Percentiles rank a stretch among this genome's conserved stretches.
Conservation (phyloP, 2,113 vertebrate species). For the Hydrochoerus hydrochaeris region DNA sequence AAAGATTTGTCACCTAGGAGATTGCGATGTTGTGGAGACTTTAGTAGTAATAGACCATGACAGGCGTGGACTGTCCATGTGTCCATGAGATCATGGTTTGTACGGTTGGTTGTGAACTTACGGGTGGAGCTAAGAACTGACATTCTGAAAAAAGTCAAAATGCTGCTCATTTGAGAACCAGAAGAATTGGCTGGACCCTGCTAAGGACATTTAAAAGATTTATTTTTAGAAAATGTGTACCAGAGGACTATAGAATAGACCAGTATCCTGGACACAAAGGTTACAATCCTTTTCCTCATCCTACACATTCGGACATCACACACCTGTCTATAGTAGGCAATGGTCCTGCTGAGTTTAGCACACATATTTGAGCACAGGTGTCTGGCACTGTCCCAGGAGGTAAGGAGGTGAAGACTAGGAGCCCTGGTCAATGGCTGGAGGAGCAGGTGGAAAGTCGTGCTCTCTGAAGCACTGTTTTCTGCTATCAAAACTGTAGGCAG, state of each 20-base stretch:
- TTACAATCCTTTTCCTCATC: not conserved
- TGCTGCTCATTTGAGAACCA: constrained; percentile 85
- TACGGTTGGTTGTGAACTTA: constrained; percentile 88
- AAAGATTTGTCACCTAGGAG: constrained; percentile 89
- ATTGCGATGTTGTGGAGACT: constrained; percentile 85
- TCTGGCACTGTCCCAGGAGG: not conserved
- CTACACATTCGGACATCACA: not conserved
- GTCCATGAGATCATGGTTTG: constrained; percentile 87
- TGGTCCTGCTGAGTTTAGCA: not conserved
- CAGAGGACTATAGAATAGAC: not conserved
- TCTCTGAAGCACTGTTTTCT: not conserved
- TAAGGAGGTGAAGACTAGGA: not conserved
- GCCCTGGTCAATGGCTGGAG: not conserved
- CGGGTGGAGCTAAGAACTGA: constrained; percentile 90
- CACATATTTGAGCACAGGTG: not conserved
- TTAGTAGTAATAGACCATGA: constrained; percentile 85
- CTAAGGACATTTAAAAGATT: no score
- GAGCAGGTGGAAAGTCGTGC: fast-evolving
- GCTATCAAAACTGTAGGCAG: not conserved
- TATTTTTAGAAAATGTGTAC: not conserved
- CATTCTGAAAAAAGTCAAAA: constrained; percentile 89
- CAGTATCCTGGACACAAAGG: not conserved
- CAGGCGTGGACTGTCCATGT: constrained; percentile 86
- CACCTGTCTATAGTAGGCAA: not conserved
- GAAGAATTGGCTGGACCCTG: no score